Evolutionary conservation across 2,888 invertebrate species (phyloP), one percentile per base, ranked within the genome.

Genomic region (Litoditis marina): DNA sequence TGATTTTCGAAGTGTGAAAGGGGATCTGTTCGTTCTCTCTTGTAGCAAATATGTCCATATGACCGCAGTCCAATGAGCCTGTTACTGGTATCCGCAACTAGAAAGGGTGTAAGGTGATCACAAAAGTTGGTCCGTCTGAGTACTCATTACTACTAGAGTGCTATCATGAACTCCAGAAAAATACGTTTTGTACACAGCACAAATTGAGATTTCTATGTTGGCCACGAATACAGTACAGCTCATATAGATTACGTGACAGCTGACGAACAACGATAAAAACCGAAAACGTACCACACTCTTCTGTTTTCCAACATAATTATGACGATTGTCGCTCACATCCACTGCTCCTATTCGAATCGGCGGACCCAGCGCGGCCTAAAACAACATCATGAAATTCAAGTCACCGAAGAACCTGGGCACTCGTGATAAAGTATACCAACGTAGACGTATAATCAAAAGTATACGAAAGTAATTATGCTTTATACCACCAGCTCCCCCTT

Each of bases 311-410:
- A 82, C 73, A 63, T 75, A 79, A 63, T 81, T 81, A 51, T 73
- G 69, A 50, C 32, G 53, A 25, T 78, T 65, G 66, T 81, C 81
- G 2, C 73, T 63, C 19, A 80, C 55, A 57, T 81, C 78, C 16
- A 82, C 75, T 34, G 66, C 62, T 28, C 81, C 81, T 13, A 81
- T 64, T 47, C 73, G 66, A 63, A 81, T 79, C 13, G 81, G 81
- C 19, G 68, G 62, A 22, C 81, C 81, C 30, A 81, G 66, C 5
- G 68, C 67, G 39, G 69, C 70, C 69, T 74, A 52, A 54, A 60
- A 53, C 19, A 27, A 6, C 8, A 34, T 8, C 11, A 19, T 49
- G n/a, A 3, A 16, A 13, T 31, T 30, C 11, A 30, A 34, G 30
- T 44, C 7, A 11, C 4, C 4, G 16, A 8, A 22, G 11, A 57